Evolutionary conservation across 1,140 invertebrate genomes (phyloP), one percentile per base, ranked within the genome.

Genomic region (Zaprionus nigranus): DNA sequence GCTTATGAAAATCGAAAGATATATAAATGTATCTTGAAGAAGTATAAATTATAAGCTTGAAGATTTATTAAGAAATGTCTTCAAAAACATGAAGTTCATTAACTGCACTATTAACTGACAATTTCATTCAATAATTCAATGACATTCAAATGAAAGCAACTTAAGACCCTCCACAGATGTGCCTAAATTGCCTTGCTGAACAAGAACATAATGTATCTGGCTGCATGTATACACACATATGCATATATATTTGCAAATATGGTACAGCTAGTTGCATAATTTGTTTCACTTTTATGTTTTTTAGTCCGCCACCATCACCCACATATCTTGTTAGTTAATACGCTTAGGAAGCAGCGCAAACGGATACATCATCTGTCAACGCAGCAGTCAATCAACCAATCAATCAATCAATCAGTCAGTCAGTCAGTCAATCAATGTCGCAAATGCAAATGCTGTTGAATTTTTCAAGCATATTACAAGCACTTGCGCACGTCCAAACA

Each of bases 371-470:
- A 30, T 56, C 66, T 61, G 38, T 36, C 22, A 46, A 60, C 28
- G 53, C 40, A 46, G n/a, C 40, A 46, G 40, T 22, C 46, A 24
- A 51, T 20, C 46, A 22, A 22, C 22, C 40, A 12, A 7, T n/a
- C 43, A 49, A 49, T 20, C 13, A 15, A 40, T 40, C 38, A 40
- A 15, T 17, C 17, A n/a, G n/a, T 40, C 34, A 65, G 12, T 28
- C 34, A 40, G 40, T 20, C 54, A 58, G 12, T 40, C 38, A 66
- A 58, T 34, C 64, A 66, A 46, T 15, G 36, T 65, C 51, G 40
- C 61, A 61, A 26, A 64, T 64, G 68, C 51, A 57, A 36, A 40
- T 57, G 7, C 17, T 58, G 38, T 46, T 58, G 57, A 57, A 68
- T 38, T 68, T 53, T 4, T 12, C 28, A 38, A 38, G 22, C 53